Base-by-base conservation (phyloP, 2,797 vertebrate species). In the Dryobates pubescens region DNA sequence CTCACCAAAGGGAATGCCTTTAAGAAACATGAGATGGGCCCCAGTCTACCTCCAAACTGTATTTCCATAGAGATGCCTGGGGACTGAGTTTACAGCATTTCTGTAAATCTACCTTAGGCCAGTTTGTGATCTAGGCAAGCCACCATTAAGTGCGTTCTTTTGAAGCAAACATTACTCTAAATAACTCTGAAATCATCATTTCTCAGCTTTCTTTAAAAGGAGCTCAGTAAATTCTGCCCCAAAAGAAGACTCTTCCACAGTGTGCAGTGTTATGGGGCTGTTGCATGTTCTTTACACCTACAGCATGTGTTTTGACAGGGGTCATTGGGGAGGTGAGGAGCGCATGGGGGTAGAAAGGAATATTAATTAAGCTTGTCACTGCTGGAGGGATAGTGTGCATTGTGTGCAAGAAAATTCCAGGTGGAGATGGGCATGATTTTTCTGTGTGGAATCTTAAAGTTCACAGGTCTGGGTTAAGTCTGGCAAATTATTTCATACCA, bases 331-430 rank as follows among this genome's bases (percentile, higher is more conserved):
- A 89, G 56, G 74, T 80, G 69, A 90, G 45, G 70, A 79, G 73
- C 67, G 45, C 61, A 62, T 88, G 61, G 29, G 30, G 15, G 34
- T 71, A 88, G 74, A 86, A 91, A 63, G n/a, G 54, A 84, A 62
- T 84, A 92, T 86, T 94, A 95, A 93, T 95, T 82, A 89, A 89
- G 41, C 29, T 64, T 93, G 87, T 91, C 87, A 88, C 54, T 84
- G 82, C 85, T 10, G 3, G 30, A 86, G 51, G 73, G 58, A 22
- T 70, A 19, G 20, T 49, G 36, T 74, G 57, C 17, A 22, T 76
- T 67, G 43, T 83, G 79, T 1, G 2, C 41, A 49, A 74, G 45
- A 64, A 84, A 91, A 88, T 65, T 81, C 64, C 82, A 89, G 70
- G 68, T 73, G 81, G 54, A 89, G 16, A 30, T 74, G 61, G 64